Conservation (phyloP, 2,888 invertebrate genomes). For the Andrena camellia region DNA sequence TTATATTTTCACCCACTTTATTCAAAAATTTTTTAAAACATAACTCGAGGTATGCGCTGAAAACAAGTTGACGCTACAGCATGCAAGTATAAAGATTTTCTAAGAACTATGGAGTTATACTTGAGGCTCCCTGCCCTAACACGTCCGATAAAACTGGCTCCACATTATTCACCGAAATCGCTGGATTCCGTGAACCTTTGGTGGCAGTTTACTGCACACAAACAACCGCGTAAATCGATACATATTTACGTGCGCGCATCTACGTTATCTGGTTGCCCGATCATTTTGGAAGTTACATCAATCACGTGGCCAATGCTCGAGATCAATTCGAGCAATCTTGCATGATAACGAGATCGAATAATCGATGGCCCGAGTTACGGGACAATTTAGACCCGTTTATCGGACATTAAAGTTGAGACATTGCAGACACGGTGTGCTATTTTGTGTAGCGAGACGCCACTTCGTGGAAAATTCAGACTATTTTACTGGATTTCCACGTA, state of each 20-base stretch:
- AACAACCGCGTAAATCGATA: conserved; percentile 36
- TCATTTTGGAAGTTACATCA: conserved; percentile 54
- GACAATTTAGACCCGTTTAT: conserved; percentile 37
- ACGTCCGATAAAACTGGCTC: background rate
- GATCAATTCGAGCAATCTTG: conserved; percentile 55
- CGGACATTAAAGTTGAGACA: conserved; percentile 32
- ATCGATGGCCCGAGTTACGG: conserved; percentile 34
- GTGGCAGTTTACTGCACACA: background rate
- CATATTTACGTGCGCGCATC: conserved; percentile 47
- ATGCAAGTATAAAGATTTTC: too few species aligned
- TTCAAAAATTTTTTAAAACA: too few species aligned
- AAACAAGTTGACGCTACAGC: too few species aligned
- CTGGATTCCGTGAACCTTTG: background rate
- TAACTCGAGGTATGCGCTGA: too few species aligned
- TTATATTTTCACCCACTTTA: too few species aligned
- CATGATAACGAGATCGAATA: conserved; percentile 51
- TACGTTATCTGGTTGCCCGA: conserved; percentile 44
- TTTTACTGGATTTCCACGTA: conserved; percentile 1
- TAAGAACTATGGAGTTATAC: background rate
- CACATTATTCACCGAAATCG: conserved; percentile 13
- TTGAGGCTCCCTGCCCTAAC: too few species aligned
- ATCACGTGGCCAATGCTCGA: conserved; percentile 46
- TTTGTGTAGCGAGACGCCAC: background rate
- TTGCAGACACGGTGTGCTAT: background rate
- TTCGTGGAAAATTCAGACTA: conserved; percentile 14